Evolutionary conservation across 2,888 invertebrate species (phyloP), one percentile per base, ranked within the genome.

Genomic region (Eurois occulta): DNA sequence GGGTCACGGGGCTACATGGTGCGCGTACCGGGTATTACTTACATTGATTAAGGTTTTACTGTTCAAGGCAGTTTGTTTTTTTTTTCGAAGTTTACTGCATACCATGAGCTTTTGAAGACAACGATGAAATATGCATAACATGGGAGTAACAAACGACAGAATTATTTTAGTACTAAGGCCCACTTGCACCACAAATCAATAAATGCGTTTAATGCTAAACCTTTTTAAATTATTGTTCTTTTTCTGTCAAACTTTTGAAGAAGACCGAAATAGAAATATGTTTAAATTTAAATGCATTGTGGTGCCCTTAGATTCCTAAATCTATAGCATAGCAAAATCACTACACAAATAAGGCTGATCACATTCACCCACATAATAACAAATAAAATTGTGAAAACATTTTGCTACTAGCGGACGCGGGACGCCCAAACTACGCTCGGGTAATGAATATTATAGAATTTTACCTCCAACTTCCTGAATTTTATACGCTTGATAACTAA

Each of bases 11-110:
- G 77, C 68, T 72, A 67, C 60, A 65, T 16, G 73, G 75, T 60
- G 73, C 77, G 66, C 71, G 83, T 86, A 88, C 84, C 87, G 71
- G 75, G 60, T 78, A 81, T 77, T 81, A 86, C 81, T 76, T 72
- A 41, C 58, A 86, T 71, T 86, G 80, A 88, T 86, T 88, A 78
- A 52, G 38, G 67, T 75, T 83, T 75, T 83, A 73, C 62, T 74
- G 62, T 65, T 43, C 38, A 38, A 66, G 52, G 58, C 35, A 72
- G n/a, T 64, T 83, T 21, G 21, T 18, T 72, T 41, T 10, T 41
- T 10, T 43, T 43, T 48, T 21, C 16, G 24, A 52, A 64, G 28
- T 65, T 35, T 48, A n/a, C 62, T 64, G 32, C 21, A 24, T 46
- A 58, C 28, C 58, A 21, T 21, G 60, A 32, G 35, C 32, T 35